Evolutionary conservation across 2,113 vertebrate genomes (phyloP).

Genomic region (Panthera leo): DNA sequence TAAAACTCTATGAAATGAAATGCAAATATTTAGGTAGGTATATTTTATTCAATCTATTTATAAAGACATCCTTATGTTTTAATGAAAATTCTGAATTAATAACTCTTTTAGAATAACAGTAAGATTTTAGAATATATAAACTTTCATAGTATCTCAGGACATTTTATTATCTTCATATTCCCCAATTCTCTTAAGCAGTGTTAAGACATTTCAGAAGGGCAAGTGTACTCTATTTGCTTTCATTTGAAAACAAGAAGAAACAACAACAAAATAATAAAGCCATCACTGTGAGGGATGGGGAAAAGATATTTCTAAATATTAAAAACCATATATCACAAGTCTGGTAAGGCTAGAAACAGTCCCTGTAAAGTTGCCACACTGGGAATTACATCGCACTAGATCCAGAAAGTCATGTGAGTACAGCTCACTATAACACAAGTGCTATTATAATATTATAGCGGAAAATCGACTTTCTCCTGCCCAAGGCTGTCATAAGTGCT

Average conservation of each 20-base stretch:
- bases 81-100: not conserved
- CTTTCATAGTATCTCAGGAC: not conserved
- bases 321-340: not conserved
- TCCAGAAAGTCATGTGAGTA: not conserved
- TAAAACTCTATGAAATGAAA: not conserved
- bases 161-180: not conserved
- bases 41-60: not conserved
- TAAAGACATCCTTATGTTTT: not conserved
- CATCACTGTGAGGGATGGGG: not conserved
- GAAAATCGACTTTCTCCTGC: constrained; percentile 49
- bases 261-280: not conserved
- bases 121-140: not conserved
- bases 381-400: not conserved
- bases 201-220: not conserved
- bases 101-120: not conserved
- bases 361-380: not conserved
- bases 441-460: not conserved
- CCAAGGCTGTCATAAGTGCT: constrained; percentile 68
- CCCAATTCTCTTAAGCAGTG: not conserved
- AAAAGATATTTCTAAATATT: not conserved
- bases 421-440: not conserved
- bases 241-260: not conserved
- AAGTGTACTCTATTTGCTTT: not conserved
- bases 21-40: not conserved
- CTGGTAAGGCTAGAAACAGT: not conserved